phyloP scores from a whole-genome alignment of 2,797 vertebrate species.

The Peromyscus eremicus region DNA sequence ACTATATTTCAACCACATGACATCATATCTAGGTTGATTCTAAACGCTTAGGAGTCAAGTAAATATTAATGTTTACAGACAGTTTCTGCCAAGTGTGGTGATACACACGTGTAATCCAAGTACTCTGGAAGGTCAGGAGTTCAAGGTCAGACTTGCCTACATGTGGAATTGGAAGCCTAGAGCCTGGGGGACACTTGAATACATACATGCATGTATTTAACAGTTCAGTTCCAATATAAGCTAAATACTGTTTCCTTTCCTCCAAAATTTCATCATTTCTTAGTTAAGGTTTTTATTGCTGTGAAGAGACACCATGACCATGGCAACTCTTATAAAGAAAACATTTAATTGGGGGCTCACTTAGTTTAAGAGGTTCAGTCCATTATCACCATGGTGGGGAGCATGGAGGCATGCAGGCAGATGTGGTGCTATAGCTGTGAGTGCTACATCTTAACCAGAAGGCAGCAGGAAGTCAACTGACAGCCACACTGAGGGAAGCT shows the following conservation, averaged over 20 bases:
- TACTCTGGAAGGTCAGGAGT: neutral
- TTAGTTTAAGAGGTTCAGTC: neutral
- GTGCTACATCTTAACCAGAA: neutral
- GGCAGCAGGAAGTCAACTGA: neutral
- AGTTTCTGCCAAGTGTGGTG: neutral
- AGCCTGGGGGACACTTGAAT: neutral
- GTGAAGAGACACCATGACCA: neutral
- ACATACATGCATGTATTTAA: neutral
- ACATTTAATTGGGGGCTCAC: neutral
- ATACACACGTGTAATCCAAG: neutral
- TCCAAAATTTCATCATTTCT: neutral
- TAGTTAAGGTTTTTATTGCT: neutral
- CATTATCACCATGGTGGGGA: neutral
- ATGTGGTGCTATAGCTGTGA: neutral
- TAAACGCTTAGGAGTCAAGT: conserved; percentile 26
- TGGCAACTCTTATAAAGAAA: neutral
- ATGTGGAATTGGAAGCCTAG: neutral
- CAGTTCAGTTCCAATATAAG: neutral
- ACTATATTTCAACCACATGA: too few relatives aligned
- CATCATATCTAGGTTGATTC: neutral
- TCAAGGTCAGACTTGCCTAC: neutral
- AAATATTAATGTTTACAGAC: neutral
- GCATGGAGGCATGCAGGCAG: neutral
- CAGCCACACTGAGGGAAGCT: neutral
- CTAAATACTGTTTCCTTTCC: neutral